Conservation (phyloP, 1,140 invertebrate genomes). For the Magallana gigas region DNA sequence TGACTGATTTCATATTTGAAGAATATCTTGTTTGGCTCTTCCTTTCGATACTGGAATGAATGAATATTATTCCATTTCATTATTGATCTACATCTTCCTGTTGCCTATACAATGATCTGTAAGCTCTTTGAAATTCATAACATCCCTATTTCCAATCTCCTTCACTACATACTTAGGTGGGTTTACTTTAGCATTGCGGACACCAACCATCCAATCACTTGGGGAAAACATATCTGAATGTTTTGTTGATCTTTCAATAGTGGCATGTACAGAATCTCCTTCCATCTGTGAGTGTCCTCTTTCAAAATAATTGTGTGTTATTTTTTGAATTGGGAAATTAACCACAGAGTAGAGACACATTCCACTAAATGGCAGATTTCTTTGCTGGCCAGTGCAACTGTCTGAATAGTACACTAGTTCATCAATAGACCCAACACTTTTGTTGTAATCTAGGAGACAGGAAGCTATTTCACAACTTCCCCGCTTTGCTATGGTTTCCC, state of each 20-base stretch:
- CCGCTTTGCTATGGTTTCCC: conserved; percentile 36
- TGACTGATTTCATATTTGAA: conserved; percentile 41
- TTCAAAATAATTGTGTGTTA: conserved; percentile 42
- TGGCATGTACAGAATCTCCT: conserved; percentile 50
- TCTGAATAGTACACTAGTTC: conserved; percentile 52
- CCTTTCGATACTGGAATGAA: conserved; percentile 44
- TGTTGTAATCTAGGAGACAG: conserved; percentile 25
- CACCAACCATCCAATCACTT: neutral
- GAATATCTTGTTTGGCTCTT: conserved; percentile 35
- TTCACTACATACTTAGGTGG: conserved; percentile 37
- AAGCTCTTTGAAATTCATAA: conserved; percentile 30
- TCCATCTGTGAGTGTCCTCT: conserved; percentile 51
- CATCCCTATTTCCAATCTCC: conserved; percentile 18
- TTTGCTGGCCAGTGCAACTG: conserved; percentile 52
- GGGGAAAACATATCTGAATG: conserved; percentile 39
- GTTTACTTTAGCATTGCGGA: conserved; percentile 43
- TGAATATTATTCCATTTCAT: conserved; percentile 39
- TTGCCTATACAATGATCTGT: conserved; percentile 10
- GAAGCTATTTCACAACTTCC: conserved; percentile 53
- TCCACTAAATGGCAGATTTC: conserved; percentile 47
- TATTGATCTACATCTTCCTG: conserved; percentile 1
- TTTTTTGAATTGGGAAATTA: conserved; percentile 39
- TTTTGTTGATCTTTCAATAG: conserved; percentile 17
- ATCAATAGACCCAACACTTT: conserved; percentile 17
- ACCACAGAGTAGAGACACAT: conserved; percentile 50